A percentile compares a stretch with the other conserved stretches of the same genome.
Conservation (phyloP, 2,888 invertebrate species). For the Bellardia pandia region DNA sequence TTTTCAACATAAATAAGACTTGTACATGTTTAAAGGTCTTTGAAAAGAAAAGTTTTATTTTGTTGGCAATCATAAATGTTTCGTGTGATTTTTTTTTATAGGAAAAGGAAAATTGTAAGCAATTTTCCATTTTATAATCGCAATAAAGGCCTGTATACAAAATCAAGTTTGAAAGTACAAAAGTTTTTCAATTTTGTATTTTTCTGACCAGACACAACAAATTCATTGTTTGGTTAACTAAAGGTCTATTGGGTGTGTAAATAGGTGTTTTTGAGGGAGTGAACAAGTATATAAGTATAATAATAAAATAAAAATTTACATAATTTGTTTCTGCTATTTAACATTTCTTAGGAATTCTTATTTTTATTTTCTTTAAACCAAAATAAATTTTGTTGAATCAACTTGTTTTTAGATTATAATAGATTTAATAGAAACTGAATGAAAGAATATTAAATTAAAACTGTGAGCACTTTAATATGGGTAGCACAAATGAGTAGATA, state of each 20-base stretch:
- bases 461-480: too few species aligned
- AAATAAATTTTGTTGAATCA: not conserved
- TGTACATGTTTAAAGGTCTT: slow-evolving; percentile 17
- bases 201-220: slow-evolving; percentile 6
- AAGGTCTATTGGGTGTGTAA: too few species aligned
- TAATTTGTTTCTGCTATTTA: not conserved
- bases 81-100: slow-evolving; percentile 1
- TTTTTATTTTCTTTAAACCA: not conserved
- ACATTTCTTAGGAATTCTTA: slow-evolving; percentile 4
- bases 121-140: slow-evolving; percentile 12
- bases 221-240: slow-evolving; percentile 8
- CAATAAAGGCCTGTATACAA: not conserved
- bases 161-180: not conserved
- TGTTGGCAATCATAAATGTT: slow-evolving; percentile 56
- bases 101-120: slow-evolving; percentile 9
- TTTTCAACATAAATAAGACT: not conserved
- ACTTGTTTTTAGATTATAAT: not conserved
- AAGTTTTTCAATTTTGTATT: not conserved
- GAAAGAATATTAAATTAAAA: too few species aligned
- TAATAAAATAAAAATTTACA: not conserved
- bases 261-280: not conserved
- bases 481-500: too few species aligned
- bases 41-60: slow-evolving; percentile 53
- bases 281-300: not conserved
- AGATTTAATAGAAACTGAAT: too few species aligned